Percentiles rank a stretch among this genome's conserved stretches.
phyloP scores from a whole-genome alignment of 2,797 vertebrate species.

The Novumbra hubbsi region DNA sequence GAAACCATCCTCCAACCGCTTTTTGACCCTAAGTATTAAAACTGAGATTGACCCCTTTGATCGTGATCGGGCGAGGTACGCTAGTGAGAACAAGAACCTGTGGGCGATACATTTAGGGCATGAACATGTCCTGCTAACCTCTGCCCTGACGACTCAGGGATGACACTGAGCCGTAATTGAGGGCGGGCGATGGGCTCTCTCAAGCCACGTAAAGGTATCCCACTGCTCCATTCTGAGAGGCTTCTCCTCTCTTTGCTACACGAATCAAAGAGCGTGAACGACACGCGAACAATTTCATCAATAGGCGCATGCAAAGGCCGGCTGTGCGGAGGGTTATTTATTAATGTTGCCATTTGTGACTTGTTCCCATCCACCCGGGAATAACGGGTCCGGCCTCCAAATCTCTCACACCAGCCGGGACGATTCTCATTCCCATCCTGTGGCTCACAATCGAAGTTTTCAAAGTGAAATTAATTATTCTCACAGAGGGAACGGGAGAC shows the following conservation, averaged over 20 bases:
- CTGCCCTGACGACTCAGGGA: constrained; percentile 76
- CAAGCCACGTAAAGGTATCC: constrained; percentile 66
- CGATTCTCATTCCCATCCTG: constrained; percentile 82
- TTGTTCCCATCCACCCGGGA: constrained; percentile 88
- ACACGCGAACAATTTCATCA: constrained; percentile 97
- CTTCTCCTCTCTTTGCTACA: constrained; percentile 74
- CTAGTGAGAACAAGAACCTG: constrained; percentile 71
- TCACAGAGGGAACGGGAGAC: constrained; percentile 80
- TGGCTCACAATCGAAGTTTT: constrained; percentile 83
- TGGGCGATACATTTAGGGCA: constrained; percentile 83
- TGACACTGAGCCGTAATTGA: constrained; percentile 72
- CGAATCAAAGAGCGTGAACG: constrained; percentile 88
- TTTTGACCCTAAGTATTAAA: constrained; percentile 41
- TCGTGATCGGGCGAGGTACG: constrained; percentile 46
- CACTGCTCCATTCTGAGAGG: constrained; percentile 71
- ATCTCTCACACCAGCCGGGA: constrained; percentile 81
- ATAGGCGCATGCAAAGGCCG: constrained; percentile 89
- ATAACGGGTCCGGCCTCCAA: constrained; percentile 77
- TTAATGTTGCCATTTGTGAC: constrained; percentile 91
- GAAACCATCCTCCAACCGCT: background rate
- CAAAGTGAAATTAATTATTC: constrained; percentile 88
- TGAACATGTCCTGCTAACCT: constrained; percentile 86
- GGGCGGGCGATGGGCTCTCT: constrained; percentile 61
- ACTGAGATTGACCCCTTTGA: constrained; percentile 71
- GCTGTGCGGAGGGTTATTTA: constrained; percentile 94